Conservation (phyloP, 2,888 invertebrate species). For the Nomada hirtipes region DNA sequence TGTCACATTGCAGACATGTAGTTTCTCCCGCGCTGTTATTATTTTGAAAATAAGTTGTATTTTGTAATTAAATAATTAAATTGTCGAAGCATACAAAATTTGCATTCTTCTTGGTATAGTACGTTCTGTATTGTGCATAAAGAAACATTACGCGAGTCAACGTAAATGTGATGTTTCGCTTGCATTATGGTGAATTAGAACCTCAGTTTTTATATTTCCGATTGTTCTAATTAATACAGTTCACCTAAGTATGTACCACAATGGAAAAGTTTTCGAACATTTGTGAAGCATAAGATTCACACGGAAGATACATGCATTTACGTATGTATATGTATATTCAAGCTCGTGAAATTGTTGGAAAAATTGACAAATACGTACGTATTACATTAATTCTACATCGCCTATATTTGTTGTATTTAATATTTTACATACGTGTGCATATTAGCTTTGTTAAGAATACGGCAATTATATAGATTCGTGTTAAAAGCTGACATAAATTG, state of each 20-base stretch:
- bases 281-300: background rate
- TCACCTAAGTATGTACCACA: background rate
- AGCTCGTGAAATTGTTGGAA: background rate
- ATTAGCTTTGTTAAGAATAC: background rate
- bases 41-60: slow-evolving; percentile 31
- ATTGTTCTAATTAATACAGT: background rate
- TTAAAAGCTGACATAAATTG: background rate
- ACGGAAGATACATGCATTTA: background rate
- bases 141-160: background rate
- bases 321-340: background rate
- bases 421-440: background rate
- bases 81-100: background rate
- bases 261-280: background rate
- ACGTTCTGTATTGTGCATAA: background rate
- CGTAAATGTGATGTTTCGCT: background rate
- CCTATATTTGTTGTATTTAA: background rate
- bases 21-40: slow-evolving; percentile 41
- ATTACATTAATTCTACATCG: slow-evolving; percentile 3
- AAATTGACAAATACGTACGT: slow-evolving; percentile 6
- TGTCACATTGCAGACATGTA: background rate
- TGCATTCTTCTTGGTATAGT: background rate
- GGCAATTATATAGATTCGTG: background rate
- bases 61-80: background rate
- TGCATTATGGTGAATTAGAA: background rate
- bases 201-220: background rate